These are phyloP conservation scores for Buphagus erythrorhynchus DNA, from an alignment of 2,797 vertebrate species.

Conservation along the genomic window DNA sequence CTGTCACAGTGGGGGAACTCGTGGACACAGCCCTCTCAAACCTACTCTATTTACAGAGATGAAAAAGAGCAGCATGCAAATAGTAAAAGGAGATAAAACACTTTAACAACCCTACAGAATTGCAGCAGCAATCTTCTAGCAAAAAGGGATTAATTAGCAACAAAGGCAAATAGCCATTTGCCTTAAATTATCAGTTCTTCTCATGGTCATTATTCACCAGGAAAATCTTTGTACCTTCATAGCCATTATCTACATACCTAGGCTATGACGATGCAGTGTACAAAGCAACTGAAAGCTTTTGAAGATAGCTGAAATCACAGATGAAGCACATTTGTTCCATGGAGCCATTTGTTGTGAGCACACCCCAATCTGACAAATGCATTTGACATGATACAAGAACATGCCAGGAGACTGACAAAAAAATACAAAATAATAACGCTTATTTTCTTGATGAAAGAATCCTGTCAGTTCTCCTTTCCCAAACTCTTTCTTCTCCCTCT, in stretches of 20 bases:
- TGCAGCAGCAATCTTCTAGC: background rate
- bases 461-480: background rate
- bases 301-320: constrained; percentile 8
- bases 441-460: constrained; percentile 32
- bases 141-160: constrained; percentile 45
- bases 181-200: constrained; percentile 21
- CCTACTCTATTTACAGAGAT: constrained; percentile 11
- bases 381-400: constrained; percentile 7
- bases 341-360: constrained; percentile 16
- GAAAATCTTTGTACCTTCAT: constrained; percentile 8
- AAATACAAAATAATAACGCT: constrained; percentile 4
- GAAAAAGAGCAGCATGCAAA: constrained; percentile 35
- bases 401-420: background rate
- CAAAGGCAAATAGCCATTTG: constrained; percentile 17
- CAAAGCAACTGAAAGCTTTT: constrained; percentile 29
- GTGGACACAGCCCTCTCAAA: background rate
- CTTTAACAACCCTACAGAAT: background rate
- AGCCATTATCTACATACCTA: constrained; percentile 36
- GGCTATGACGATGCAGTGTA: background rate
- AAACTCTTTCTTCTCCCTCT: background rate
- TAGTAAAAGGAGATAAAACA: constrained; percentile 24
- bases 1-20: background rate
- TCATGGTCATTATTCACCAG: background rate
- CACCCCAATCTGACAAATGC: background rate
- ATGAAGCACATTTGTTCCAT: constrained; percentile 10